Base-by-base conservation (phyloP, 1,140 invertebrate species). In the Drosophila sp. region DNA sequence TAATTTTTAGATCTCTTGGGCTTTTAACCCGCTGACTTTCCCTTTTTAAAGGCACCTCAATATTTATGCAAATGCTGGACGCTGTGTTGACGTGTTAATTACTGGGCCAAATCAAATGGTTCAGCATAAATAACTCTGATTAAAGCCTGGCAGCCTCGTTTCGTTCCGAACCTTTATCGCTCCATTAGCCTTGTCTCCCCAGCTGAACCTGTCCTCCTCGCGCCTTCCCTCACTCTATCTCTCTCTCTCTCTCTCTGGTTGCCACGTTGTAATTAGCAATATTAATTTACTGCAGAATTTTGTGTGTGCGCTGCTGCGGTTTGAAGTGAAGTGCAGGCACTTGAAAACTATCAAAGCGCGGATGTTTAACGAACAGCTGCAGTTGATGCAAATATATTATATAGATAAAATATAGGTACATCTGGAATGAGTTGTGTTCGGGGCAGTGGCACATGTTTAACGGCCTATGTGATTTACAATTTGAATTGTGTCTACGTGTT, bases 401-500 rank as follows among this genome's bases (percentile, higher is more conserved):
- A 57, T 69, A 60, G 57, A 54, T 60, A 30, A 41, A 33, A 33
- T 63, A n/a, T 69, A 41, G 38, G 61, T 25, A 25, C 40, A 72
- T 65, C 11, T 32, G 29, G 54, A 68, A 60, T 60, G 33, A 47
- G 30, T 30, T 38, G 55, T 6, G 30, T n/a, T 50, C 10, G 23
- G 38, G 29, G 30, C 33, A 33, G 68, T 30, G 77, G 73, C 70
- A 84, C 60, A 85, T 84, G 69, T 66, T 76, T 71, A 78, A 63
- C 64, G 50, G 79, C 66, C 75, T 71, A 82, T 82, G 69, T 87
- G 83, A 86, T 82, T 87, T 87, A 89, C 84, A 72, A 72, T 83
- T 73, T 57, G 77, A 89, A 89, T 83, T 79, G 80, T 74, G 65
- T 70, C 58, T 66, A 87, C 84, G 84, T 87, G 84, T 84, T 77